A percentile compares a stretch with the other conserved stretches of the same genome.
These are phyloP conservation scores for Gymnocheta viridis DNA, from an alignment of 2,888 invertebrate genomes.

Conservation along the genomic window DNA sequence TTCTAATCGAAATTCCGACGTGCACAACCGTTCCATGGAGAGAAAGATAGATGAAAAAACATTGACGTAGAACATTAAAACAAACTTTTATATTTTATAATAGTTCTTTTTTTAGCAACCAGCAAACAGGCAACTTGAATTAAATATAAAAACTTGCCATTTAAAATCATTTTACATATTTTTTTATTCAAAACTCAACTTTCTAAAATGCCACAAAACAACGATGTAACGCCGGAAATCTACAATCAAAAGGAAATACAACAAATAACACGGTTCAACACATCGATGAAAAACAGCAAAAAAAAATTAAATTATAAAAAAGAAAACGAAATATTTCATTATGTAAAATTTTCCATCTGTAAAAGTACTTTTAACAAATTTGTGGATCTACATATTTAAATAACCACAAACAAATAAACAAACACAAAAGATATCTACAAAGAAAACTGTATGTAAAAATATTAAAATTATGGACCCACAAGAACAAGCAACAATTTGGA, in stretches of 20 bases:
- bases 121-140: too few relatives aligned
- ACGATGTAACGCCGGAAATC: conserved; percentile 7
- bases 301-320: neutral
- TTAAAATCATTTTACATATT: too few relatives aligned
- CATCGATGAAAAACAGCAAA: conserved; percentile 1
- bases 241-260: conserved; percentile 9
- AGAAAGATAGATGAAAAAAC: too few relatives aligned
- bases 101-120: too few relatives aligned
- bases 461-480: neutral
- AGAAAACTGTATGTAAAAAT: conserved; percentile 15
- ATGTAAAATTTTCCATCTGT: neutral
- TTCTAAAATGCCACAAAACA: conserved; percentile 46
- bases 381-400: neutral
- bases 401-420: neutral
- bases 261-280: neutral
- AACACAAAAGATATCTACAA: neutral
- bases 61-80: too few relatives aligned
- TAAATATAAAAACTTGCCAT: too few relatives aligned
- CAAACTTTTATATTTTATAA: too few relatives aligned
- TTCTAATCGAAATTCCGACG: too few relatives aligned
- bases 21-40: too few relatives aligned
- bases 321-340: neutral
- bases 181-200: conserved; percentile 27
- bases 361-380: neutral
- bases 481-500: neutral